Evolutionary conservation across 2,888 invertebrate species (phyloP).

Genomic region (Polydesmus complanatus): DNA sequence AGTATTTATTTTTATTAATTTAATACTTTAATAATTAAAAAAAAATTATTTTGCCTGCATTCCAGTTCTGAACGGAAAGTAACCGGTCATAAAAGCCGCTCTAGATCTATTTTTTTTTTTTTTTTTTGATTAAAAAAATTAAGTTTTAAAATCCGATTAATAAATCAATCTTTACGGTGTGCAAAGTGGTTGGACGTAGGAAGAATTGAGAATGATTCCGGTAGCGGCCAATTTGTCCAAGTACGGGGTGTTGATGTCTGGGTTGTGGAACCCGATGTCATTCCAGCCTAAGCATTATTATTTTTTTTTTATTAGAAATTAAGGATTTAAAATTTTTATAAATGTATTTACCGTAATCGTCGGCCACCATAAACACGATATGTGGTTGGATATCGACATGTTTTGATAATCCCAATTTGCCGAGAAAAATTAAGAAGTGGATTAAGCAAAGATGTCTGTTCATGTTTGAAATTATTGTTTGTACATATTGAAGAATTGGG

Average conservation of each 20-base stretch:
- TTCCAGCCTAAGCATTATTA: slow-evolving; percentile 28
- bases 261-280: slow-evolving; percentile 35
- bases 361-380: slow-evolving; percentile 6
- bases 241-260: slow-evolving; percentile 32
- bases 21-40: no score
- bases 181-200: slow-evolving; percentile 34
- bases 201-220: slow-evolving; percentile 31
- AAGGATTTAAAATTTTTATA: background rate
- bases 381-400: no score
- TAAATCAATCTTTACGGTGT: slow-evolving; percentile 27
- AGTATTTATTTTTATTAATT: no score
- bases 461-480: no score
- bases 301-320: background rate
- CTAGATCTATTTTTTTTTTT: no score
- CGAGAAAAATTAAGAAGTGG: no score
- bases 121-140: no score
- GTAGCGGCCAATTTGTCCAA: slow-evolving; percentile 30
- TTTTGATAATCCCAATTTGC: no score
- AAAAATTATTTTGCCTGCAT: slow-evolving; percentile 26
- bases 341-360: slow-evolving; percentile 5
- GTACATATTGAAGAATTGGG: no score
- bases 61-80: slow-evolving; percentile 30
- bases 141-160: no score
- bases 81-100: slow-evolving; percentile 30
- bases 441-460: no score